Conservation (phyloP, 2,113 vertebrate species). For the Lamprotornis superbus region DNA sequence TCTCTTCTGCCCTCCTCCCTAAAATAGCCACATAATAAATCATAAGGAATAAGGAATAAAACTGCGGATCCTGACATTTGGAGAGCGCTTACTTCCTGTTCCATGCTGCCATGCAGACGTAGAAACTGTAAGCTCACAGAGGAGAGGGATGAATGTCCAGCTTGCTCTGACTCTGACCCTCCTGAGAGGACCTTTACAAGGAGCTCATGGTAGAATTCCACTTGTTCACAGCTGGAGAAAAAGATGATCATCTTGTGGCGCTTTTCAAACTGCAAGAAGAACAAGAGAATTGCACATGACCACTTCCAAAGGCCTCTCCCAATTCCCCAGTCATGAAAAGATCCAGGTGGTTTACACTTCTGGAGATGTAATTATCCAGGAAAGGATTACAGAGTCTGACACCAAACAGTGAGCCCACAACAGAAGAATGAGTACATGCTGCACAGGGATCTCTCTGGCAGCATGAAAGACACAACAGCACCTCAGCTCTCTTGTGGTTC, state of each 20-base stretch:
- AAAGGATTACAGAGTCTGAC: neutral
- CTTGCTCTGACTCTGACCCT: neutral
- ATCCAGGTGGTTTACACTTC: neutral
- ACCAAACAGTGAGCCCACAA: neutral
- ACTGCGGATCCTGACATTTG: neutral
- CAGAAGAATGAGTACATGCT: neutral
- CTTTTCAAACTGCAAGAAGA: constrained; percentile 76
- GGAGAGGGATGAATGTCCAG: neutral
- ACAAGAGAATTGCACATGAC: neutral
- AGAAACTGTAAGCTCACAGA: constrained; percentile 68
- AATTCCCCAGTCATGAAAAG: neutral
- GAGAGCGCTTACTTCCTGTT: constrained; percentile 83
- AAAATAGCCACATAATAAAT: constrained; percentile 43
- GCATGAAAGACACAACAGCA: neutral
- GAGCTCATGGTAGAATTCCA: constrained; percentile 87
- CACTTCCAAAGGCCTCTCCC: neutral
- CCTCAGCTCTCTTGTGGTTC: neutral
- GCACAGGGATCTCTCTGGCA: neutral
- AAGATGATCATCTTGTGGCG: constrained; percentile 90
- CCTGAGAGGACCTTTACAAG: constrained; percentile 78
- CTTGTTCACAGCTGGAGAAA: constrained; percentile 90
- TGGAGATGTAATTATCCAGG: neutral
- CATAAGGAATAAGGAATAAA: neutral
- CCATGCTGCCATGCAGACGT: constrained; percentile 91
- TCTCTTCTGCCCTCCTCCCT: constrained; percentile 30